These are phyloP conservation scores for Egretta garzetta DNA, from an alignment of 2,113 vertebrate species.

Conservation along the genomic window DNA sequence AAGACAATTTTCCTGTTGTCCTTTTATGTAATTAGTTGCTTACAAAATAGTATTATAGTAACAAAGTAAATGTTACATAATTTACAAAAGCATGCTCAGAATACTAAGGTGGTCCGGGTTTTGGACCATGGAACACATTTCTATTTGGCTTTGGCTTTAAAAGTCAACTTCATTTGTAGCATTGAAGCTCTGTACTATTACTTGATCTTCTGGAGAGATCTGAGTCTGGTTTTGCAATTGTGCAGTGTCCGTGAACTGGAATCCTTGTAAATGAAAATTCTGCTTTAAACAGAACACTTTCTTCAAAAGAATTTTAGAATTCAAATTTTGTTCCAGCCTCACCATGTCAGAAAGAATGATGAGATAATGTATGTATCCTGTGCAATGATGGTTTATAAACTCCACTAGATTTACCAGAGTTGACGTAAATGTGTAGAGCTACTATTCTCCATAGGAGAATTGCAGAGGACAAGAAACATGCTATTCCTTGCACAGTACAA, in stretches of 20 bases:
- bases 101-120: neutral
- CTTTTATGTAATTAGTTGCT: neutral
- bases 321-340: neutral
- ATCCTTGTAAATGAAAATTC: neutral
- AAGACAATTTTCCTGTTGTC: neutral
- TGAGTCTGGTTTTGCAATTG: neutral
- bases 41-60: neutral
- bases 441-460: neutral
- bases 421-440: neutral
- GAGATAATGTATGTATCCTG: neutral
- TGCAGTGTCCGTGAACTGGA: neutral
- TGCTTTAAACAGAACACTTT: neutral
- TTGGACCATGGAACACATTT: neutral
- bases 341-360: neutral
- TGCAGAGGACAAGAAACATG: neutral
- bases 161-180: neutral
- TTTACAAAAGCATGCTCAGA: neutral
- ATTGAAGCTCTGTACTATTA: neutral
- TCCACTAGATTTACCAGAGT: neutral
- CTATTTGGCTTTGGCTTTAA: neutral
- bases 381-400: neutral
- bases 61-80: neutral
- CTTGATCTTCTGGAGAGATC: neutral
- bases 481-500: neutral
- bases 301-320: neutral